Percentiles rank a stretch among this genome's conserved stretches.
phyloP scores from a whole-genome alignment of 2,797 vertebrate species.

The Trichosurus vulpecula region DNA sequence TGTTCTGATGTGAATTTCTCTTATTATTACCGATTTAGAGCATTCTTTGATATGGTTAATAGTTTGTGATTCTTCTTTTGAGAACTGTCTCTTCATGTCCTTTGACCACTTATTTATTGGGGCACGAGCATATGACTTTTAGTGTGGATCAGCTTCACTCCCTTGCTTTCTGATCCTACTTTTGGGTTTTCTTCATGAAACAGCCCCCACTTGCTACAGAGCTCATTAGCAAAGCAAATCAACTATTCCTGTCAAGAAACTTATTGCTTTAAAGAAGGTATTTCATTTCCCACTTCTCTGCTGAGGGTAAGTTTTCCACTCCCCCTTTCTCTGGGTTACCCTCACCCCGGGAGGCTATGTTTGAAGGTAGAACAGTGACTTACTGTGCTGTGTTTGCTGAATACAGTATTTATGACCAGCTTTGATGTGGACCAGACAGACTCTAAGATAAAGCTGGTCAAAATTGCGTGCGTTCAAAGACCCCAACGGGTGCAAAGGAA shows the following conservation, averaged over 20 bases:
- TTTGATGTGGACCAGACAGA: conserved; percentile 23
- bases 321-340: background rate
- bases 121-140: background rate
- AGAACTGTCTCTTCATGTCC: background rate
- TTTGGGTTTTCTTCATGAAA: background rate
- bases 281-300: background rate
- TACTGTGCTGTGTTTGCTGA: conserved; percentile 38
- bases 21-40: background rate
- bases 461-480: conserved; percentile 36
- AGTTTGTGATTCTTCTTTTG: background rate
- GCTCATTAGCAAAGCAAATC: background rate
- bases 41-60: background rate
- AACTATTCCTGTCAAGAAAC: background rate
- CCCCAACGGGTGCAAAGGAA: background rate
- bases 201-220: background rate
- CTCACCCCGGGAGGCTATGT: background rate
- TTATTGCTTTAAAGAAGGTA: background rate
- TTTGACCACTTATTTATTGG: background rate
- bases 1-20: background rate
- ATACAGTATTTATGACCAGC: conserved; percentile 25
- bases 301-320: background rate
- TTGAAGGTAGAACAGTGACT: conserved; percentile 2
- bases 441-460: conserved; percentile 20
- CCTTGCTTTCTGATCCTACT: background rate
- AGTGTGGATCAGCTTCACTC: background rate